Percentiles rank a stretch among this genome's conserved stretches.
Conservation (phyloP, 2,888 invertebrate genomes). For the Mythimna lalbum region DNA sequence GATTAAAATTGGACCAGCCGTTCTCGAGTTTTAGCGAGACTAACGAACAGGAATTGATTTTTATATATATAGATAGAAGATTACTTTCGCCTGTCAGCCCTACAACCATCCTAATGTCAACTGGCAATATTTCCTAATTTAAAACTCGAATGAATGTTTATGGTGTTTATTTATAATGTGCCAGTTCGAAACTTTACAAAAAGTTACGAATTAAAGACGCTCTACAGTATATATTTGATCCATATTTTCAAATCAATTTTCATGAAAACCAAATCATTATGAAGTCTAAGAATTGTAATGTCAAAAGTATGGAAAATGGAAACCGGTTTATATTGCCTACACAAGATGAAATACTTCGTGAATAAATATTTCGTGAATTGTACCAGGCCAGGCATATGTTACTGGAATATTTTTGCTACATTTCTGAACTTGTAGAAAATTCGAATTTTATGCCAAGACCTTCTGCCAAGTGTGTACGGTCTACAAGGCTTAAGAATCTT, state of each 20-base stretch:
- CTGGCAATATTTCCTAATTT: no score
- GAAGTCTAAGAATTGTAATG: not conserved
- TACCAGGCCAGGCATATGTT: not conserved
- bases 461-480: not conserved
- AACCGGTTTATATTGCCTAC: not conserved
- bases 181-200: no score
- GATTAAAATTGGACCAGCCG: no score
- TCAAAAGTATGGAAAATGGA: constrained; percentile 7
- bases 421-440: not conserved
- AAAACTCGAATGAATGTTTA: no score
- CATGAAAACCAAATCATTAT: not conserved
- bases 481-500: not conserved
- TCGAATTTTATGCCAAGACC: not conserved
- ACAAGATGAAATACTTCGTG: not conserved
- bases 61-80: no score
- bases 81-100: no score
- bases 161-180: no score
- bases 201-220: no score
- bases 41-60: no score
- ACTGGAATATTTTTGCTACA: not conserved
- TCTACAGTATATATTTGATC: no score
- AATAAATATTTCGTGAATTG: not conserved
- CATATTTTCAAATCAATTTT: not conserved
- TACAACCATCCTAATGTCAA: no score
- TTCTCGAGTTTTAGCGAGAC: no score